Base-by-base conservation (phyloP, 2,888 invertebrate species). In the Laothoe populi region DNA sequence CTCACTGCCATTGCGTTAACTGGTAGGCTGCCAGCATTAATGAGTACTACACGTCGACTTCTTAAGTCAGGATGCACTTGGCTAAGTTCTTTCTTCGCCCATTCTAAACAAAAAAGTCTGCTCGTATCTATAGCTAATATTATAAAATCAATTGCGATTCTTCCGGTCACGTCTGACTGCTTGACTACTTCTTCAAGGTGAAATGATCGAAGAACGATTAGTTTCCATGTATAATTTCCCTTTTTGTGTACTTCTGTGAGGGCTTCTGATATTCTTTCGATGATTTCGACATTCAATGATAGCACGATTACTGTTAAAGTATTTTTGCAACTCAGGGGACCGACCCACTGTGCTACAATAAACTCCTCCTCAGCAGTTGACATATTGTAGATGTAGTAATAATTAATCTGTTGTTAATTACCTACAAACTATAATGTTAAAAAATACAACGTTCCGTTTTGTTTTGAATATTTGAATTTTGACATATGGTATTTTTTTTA, bases 1-100 rank as follows among this genome's bases (percentile, higher is more conserved):
- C 78, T 84, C 10, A 91, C 79, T n/a, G 87, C 86, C 89, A 92
- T 90, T 5, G 81, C 78, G 57, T 88, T 84, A 19, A 81, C 75
- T 21, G 92, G 86, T 2, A 87, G 73, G 13, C 89, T 87, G 73
- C 87, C 81, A 45, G 90, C 87, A 64, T 92, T 92, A 1, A 92
- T 87, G 4, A 93, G 76, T 21, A 93, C 74, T 0, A 87, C 84
- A 61, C 93, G 81, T 7, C 92, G 86, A 46, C 74, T 75, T 67
- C 82, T 79, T 4, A 93, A 73, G 64, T 93, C 92, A 1, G 90
- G 87, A 69, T 90, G 88, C 5, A 92, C 84, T 74, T 90, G 87
- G 42, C 71, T 65, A n/a, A 92, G 65, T 1, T 81, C 76, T 68
- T 79, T 81, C 61, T 79, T 86, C 0, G 90, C 79, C 91, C 91